Evolutionary conservation across 2,113 vertebrate genomes (phyloP).

Genomic region (Ictidomys tridecemlineatus): DNA sequence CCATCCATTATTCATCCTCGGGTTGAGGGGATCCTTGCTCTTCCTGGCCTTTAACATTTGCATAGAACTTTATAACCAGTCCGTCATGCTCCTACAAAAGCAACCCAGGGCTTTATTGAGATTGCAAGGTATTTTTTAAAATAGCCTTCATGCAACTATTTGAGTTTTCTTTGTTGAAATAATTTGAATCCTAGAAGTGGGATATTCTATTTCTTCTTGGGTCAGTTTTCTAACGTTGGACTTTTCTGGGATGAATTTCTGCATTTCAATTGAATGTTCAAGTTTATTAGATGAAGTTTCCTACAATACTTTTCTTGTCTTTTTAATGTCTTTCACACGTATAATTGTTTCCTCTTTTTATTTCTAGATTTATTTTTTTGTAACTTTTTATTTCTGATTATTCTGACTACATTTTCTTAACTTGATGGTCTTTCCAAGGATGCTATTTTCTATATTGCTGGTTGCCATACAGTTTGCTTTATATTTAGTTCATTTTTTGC

Average conservation of each 20-base stretch:
- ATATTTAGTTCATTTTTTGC: conserved; percentile 1
- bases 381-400: neutral
- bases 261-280: neutral
- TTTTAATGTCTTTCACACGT: neutral
- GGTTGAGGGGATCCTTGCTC: neutral
- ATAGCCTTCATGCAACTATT: neutral
- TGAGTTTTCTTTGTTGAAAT: neutral
- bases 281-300: neutral
- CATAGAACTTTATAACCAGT: neutral
- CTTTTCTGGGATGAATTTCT: too few species aligned
- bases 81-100: neutral
- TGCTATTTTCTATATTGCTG: neutral
- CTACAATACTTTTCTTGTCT: neutral
- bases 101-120: neutral
- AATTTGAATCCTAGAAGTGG: neutral
- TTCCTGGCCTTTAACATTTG: neutral
- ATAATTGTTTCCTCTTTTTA: neutral
- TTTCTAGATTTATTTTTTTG: neutral
- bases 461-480: neutral
- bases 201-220: neutral
- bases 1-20: too few species aligned
- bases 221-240: neutral
- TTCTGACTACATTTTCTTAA: neutral
- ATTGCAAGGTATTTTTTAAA: neutral
- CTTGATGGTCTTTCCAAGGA: neutral